Conservation (phyloP, 2,888 invertebrate genomes). For the Anoplius nigerrimus region DNA sequence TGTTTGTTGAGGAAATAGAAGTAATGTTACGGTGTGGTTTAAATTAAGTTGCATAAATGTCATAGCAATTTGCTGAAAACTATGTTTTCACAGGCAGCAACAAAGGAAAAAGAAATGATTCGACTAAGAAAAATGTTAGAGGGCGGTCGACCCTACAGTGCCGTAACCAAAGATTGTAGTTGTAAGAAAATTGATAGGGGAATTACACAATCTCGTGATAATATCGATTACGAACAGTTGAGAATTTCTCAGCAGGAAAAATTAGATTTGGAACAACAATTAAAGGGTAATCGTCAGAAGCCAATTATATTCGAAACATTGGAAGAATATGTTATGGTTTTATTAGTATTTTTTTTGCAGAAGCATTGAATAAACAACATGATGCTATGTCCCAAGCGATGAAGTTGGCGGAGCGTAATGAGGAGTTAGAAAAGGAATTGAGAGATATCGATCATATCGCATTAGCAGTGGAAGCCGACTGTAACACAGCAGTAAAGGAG, state of each 20-base stretch:
- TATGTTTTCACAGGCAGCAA: slow-evolving; percentile 58
- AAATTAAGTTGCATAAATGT: background rate
- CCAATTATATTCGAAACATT: background rate
- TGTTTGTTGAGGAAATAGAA: background rate
- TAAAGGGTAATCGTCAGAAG: slow-evolving; percentile 73
- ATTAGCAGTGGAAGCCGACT: slow-evolving; percentile 85
- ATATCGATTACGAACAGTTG: slow-evolving; percentile 29
- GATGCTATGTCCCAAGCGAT: slow-evolving; percentile 88
- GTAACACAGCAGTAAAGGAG: slow-evolving; percentile 81
- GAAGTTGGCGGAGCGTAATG: slow-evolving; percentile 84
- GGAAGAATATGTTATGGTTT: slow-evolving; percentile 22
- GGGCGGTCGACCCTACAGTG: slow-evolving; percentile 82
- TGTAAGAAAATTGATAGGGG: slow-evolving; percentile 77
- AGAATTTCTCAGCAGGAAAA: slow-evolving; percentile 80
- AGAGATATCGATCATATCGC: slow-evolving; percentile 85
- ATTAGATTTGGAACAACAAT: slow-evolving; percentile 77
- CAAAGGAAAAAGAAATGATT: slow-evolving; percentile 82
- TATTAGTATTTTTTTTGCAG: slow-evolving; percentile 65
- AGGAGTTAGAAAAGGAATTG: slow-evolving; percentile 82
- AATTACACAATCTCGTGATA: background rate
- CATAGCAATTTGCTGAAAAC: background rate
- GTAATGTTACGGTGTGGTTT: no score
- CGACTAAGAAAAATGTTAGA: slow-evolving; percentile 82
- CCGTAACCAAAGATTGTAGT: slow-evolving; percentile 82
- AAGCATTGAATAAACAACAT: slow-evolving; percentile 82